Evolutionary conservation across 2,888 invertebrate genomes (phyloP), one percentile per base, ranked within the genome.

Genomic region (Urechis unicinctus): DNA sequence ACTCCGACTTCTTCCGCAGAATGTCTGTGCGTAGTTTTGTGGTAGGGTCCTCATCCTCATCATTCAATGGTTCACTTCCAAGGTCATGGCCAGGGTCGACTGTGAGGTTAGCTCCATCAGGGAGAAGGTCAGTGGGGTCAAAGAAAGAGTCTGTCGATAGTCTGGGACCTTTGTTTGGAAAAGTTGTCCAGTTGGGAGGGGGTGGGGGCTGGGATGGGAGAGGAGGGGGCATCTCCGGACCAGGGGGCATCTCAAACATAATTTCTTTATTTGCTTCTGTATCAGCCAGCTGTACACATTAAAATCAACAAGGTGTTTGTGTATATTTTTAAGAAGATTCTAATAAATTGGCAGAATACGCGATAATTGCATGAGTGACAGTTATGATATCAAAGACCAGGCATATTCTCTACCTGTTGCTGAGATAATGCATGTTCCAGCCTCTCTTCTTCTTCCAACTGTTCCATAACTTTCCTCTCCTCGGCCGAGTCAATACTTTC

Each of bases 1-100:
- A 90, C 72, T 91, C 91, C 69, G 91, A 90, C 55, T 89, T 86
- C 86, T 92, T 91, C 84, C 91, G 86, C 70, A 93, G 83, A 63
- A 89, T 89, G 66, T 88, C 89, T 82, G 92, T 92, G 91, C 53
- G 48, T 5, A 49, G 41, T 22, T 49, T 53, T 22, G 46, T 28
- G 5, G 43, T 41, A n/a, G 49, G 17, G n/a, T 56, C 25, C 24
- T 53, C 50, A 17, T 52, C 49, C 52, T 31, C 25, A 3, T 54
- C 13, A 4, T 28, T 31, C 30, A 22, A 5, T 22, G 13, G 22
- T 5, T 28, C 26, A 17, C 17, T 26, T 29, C 36, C 42, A 1
- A 3, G 17, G 46, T 53, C 30, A 36, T 5, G 3, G 21, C 45
- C 41, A 43, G 29, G 13, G 22, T 45, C 50, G 17, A 49, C 30